A percentile compares a stretch with the other conserved stretches of the same genome.
These are phyloP conservation scores for Xiphorhynchus elegans DNA, from an alignment of 2,113 vertebrate genomes.

Conservation along the genomic window DNA sequence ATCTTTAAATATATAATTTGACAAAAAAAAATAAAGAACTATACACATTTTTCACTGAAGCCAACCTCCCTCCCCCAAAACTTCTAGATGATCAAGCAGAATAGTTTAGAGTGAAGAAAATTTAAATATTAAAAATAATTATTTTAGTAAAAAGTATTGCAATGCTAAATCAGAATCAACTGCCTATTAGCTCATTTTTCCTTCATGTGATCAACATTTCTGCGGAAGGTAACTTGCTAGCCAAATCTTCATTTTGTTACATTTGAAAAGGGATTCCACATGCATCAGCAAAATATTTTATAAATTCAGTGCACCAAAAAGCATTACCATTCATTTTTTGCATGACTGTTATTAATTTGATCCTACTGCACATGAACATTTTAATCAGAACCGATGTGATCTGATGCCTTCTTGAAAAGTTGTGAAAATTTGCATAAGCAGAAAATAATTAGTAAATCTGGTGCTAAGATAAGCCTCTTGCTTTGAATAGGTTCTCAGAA, in stretches of 20 bases:
- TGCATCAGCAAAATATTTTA: not conserved
- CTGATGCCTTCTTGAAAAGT: not conserved
- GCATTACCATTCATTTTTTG: not conserved
- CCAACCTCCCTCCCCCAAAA: rapidly evolving
- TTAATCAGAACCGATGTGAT: not conserved
- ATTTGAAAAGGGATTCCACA: not conserved
- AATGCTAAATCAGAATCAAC: not conserved
- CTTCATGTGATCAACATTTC: not conserved
- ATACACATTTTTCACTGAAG: not conserved
- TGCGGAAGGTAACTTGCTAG: not conserved
- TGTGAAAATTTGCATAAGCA: not conserved
- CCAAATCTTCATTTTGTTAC: not conserved
- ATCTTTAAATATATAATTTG: not conserved
- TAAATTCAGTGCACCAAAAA: not conserved
- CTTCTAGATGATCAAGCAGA: not conserved
- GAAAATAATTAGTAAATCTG: not conserved
- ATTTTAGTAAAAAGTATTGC: not conserved
- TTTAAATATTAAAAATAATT: not conserved
- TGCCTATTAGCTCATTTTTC: not conserved
- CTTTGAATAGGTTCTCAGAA: not conserved
- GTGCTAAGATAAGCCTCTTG: not conserved
- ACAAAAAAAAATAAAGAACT: rapidly evolving
- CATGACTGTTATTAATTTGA: not conserved
- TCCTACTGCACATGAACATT: not conserved
- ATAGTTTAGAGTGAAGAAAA: not conserved